These are phyloP conservation scores for Petrocephalus zakoni DNA, from an alignment of 2,113 vertebrate genomes.

Conservation along the genomic window DNA sequence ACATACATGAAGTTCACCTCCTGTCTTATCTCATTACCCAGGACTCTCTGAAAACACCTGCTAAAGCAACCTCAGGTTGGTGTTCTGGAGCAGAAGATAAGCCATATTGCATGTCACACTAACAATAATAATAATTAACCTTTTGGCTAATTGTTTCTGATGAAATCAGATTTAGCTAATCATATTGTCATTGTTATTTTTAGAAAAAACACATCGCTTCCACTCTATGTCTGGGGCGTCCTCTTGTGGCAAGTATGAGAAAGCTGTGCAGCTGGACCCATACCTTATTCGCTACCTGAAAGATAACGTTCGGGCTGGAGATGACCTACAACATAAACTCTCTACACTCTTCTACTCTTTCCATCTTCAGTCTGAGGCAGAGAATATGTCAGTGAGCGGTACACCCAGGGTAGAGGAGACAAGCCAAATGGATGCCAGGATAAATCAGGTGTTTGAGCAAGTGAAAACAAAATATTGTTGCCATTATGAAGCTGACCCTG, in stretches of 20 bases:
- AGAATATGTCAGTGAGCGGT: slow-evolving; percentile 37
- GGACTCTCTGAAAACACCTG: not conserved
- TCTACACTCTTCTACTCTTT: slow-evolving; percentile 29
- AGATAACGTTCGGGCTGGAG: slow-evolving; percentile 32
- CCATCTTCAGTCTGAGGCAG: slow-evolving; percentile 30
- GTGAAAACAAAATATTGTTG: not conserved
- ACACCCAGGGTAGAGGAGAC: not conserved
- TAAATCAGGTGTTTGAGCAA: not conserved
- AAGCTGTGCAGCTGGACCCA: slow-evolving; percentile 23
- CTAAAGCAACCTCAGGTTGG: not conserved
- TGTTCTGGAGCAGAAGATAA: not conserved
- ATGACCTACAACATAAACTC: slow-evolving; percentile 34
- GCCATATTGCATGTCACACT: not conserved
- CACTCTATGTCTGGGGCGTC: not conserved
- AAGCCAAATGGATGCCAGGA: not conserved
- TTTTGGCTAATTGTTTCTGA: not conserved
- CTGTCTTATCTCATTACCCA: not conserved
- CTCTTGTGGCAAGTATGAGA: slow-evolving; percentile 25
- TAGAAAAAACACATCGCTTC: not conserved
- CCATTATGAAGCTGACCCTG: slow-evolving; percentile 17
- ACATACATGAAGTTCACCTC: not conserved
- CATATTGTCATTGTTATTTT: not conserved
- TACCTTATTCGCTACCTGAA: slow-evolving; percentile 46
- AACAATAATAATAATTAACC: not conserved
- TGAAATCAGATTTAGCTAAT: not conserved